Evolutionary conservation across 2,797 vertebrate genomes (phyloP), one percentile per base, ranked within the genome.

Genomic region (Echeneis naucrates): DNA sequence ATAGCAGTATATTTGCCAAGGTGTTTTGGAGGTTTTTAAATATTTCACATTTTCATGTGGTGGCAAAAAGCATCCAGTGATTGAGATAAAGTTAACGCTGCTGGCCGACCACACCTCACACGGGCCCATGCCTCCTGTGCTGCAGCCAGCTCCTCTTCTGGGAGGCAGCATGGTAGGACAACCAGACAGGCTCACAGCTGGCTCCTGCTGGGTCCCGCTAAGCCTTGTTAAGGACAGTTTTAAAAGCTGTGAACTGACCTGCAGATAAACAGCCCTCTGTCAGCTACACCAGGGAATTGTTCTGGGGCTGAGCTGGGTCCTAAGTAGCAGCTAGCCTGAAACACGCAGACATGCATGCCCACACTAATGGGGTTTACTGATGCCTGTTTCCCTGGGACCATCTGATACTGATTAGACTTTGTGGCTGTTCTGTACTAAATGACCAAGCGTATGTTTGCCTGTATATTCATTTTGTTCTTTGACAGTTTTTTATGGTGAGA

Each of bases 221-320:
- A 94, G 87, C 84, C 91, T 90, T 81, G 87, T 92, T 94, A 93
- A 93, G 92, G 90, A 89, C 89, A 89, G 86, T 92, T 94, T 94
- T 94, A 94, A 94, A 94, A 94, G 94, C 94, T 94, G 93, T 92
- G 92, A 95, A 93, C 87, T 94, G 93, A 94, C 93, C 94, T 93
- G 89, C 91, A 93, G 92, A 93, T 92, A 92, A 92, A 93, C 92
- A 93, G 90, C 89, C 90, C 89, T 87, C 88, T 89, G 86, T 89
- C 88, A 89, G 87, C 77, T 63, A 76, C 89, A 83, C 87, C 53
- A 45, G 88, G 88, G 88, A 90, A 85, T 82, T 78, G 78, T 52
- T 84, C 81, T 74, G 80, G 77, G 81, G 58, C 79, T 55, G 81
- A 87, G 67, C 82, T 62, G 74, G 59, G 75, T 72, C 78, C 83